A percentile compares a stretch with the other conserved stretches of the same genome.
phyloP scores from a whole-genome alignment of 92 coral and sea anemone species.

The Parazoanthus atlanticus region DNA sequence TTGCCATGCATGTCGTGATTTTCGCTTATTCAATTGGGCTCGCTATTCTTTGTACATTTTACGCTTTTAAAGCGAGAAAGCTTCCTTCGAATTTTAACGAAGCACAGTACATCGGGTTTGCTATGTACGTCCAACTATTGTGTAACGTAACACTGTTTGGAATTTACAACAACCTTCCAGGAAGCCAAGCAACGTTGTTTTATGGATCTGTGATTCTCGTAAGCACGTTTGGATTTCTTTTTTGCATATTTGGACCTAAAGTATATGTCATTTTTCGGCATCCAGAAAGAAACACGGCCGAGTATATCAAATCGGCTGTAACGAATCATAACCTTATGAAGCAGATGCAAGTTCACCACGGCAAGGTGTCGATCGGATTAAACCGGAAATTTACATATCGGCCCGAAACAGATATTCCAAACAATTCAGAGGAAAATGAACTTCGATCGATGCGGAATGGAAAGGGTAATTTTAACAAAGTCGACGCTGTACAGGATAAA shows the following conservation, averaged over 20 bases:
- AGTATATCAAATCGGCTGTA: constrained; percentile 68
- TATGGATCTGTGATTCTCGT: constrained; percentile 31
- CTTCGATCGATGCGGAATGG: not conserved
- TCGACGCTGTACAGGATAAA: not conserved
- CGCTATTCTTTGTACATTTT: constrained; percentile 61
- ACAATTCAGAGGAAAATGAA: not conserved
- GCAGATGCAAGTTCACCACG: constrained; percentile 33
- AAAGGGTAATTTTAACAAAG: not conserved
- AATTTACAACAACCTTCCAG: constrained; percentile 37
- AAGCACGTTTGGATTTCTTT: constrained; percentile 65
- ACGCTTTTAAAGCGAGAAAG: constrained; percentile 83
- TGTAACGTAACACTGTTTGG: constrained; percentile 37
- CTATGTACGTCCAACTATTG: constrained; percentile 74
- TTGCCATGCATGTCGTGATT: constrained; percentile 40
- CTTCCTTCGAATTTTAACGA: constrained; percentile 81
- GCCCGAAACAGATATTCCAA: not conserved
- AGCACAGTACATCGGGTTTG: constrained; percentile 75
- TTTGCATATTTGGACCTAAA: constrained; percentile 78
- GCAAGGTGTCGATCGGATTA: not conserved
- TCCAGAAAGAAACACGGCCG: constrained; percentile 79
- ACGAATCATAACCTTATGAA: constrained; percentile 57
- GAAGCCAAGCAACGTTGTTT: constrained; percentile 30
- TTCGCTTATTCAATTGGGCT: constrained; percentile 57
- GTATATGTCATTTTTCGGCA: constrained; percentile 61
- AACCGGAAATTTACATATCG: not conserved